Evolutionary conservation across 2,797 vertebrate genomes (phyloP).

Genomic region (Galaxias olidus): DNA sequence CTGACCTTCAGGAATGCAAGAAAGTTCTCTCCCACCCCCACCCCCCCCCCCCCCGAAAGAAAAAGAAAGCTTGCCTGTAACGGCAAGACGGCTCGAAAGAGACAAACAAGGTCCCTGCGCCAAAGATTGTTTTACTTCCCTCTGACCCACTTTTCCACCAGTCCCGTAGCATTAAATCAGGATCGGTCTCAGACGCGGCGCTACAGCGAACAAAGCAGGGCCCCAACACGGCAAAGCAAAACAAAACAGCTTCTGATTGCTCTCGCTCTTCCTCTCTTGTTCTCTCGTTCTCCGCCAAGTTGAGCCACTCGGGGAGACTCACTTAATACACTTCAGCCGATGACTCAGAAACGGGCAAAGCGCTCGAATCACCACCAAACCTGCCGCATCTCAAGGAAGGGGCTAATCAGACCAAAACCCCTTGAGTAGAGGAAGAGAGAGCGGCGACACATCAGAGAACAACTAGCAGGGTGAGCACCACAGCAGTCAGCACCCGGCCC

Average conservation of each 20-base stretch:
- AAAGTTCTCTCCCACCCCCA: background rate
- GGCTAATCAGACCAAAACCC: no score
- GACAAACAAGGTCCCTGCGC: constrained; percentile 33
- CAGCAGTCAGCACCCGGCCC: no score
- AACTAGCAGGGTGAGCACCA: no score
- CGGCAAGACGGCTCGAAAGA: constrained; percentile 23
- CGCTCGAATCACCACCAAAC: no score
- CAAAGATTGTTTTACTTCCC: constrained; percentile 47
- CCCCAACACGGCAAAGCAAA: constrained; percentile 27
- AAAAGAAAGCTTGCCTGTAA: constrained; percentile 14
- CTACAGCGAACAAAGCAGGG: constrained; percentile 26
- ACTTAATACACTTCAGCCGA: no score
- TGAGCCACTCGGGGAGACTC: no score
- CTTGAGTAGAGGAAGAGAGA: no score
- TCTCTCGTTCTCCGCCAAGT: constrained; percentile 1
- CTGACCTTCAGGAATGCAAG: background rate
- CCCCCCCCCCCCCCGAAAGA: no score
- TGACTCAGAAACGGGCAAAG: no score
- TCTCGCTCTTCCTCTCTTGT: constrained; percentile 30
- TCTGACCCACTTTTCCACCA: constrained; percentile 61
- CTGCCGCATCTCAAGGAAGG: no score
- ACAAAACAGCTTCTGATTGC: constrained; percentile 41
- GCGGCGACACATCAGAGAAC: no score
- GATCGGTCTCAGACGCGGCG: constrained; percentile 37
- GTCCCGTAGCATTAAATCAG: constrained; percentile 42